Evolutionary conservation across 2,797 vertebrate species (phyloP).

Genomic region (Artibeus lituratus): DNA sequence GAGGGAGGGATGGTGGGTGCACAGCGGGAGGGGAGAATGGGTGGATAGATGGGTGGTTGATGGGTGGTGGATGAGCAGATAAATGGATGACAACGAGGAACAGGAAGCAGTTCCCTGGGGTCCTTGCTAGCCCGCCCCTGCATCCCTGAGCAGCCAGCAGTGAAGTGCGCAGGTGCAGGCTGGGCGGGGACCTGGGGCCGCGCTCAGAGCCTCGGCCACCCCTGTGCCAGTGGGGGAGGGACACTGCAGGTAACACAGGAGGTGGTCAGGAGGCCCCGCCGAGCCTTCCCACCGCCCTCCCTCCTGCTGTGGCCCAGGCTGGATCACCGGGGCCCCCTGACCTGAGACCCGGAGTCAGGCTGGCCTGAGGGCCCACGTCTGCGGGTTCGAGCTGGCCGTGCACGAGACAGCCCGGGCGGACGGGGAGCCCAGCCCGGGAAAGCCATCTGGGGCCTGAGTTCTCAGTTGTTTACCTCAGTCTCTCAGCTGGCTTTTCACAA

Average conservation of each 20-base stretch:
- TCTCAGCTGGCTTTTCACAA: background rate
- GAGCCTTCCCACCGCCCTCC: background rate
- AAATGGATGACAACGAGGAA: background rate
- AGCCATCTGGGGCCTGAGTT: background rate
- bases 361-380: background rate
- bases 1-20: too few relatives aligned
- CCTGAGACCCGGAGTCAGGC: background rate
- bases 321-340: background rate
- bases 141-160: background rate
- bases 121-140: background rate
- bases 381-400: accelerated
- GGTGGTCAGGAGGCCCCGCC: accelerated
- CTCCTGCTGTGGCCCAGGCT: background rate
- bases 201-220: too few relatives aligned
- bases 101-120: background rate
- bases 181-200: background rate
- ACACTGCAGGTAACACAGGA: accelerated
- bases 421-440: background rate
- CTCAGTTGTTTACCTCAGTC: background rate
- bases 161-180: background rate
- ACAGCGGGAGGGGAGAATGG: background rate
- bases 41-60: background rate
- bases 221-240: too few relatives aligned
- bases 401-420: accelerated
- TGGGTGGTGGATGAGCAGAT: background rate